These are phyloP conservation scores for Gasterosteus aculeatus DNA, from an alignment of 2,113 vertebrate genomes.

Conservation along the genomic window DNA sequence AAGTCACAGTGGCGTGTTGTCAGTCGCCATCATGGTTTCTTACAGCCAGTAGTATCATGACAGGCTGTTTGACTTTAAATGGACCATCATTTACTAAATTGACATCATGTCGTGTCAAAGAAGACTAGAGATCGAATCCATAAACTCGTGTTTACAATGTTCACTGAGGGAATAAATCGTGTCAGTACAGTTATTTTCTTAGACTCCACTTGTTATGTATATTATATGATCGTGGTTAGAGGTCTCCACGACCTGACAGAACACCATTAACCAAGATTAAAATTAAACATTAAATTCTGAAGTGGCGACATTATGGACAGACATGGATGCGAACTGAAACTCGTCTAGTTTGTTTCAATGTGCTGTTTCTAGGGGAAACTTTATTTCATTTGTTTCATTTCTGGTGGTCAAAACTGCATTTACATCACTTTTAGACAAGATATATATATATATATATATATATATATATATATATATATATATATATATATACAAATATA, in stretches of 20 bases:
- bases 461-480: too few species aligned
- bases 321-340: neutral
- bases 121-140: too few species aligned
- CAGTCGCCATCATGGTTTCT: neutral
- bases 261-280: neutral
- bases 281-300: too few species aligned
- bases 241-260: neutral
- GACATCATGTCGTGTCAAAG: neutral
- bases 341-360: constrained; percentile 1
- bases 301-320: neutral
- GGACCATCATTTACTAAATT: neutral
- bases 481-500: neutral
- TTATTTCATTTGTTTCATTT: neutral
- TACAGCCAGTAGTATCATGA: neutral
- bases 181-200: too few species aligned
- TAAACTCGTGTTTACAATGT: too few species aligned
- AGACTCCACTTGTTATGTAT: too few species aligned
- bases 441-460: too few species aligned
- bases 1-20: too few species aligned
- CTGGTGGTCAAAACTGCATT: neutral
- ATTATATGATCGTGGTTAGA: too few species aligned
- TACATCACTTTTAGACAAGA: neutral
- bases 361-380: neutral
- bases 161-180: too few species aligned
- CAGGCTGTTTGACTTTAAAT: neutral